Base-by-base conservation (phyloP, 2,113 vertebrate genomes). In the Corydoras sp. region DNA sequence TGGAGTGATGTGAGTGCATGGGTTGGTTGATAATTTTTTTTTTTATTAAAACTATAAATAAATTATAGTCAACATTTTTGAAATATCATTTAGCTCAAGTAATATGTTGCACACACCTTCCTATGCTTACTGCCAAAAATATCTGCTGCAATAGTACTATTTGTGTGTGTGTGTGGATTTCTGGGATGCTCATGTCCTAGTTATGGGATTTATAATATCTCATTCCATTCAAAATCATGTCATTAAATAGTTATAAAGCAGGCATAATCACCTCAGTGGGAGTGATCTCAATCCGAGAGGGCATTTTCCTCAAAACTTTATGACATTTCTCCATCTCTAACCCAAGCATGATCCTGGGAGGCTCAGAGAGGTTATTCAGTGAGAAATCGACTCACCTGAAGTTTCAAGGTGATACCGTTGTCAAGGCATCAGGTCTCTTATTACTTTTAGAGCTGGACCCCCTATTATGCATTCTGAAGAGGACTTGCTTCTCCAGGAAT, bases 381-480 rank as follows among this genome's bases (percentile, higher is more conserved):
- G 72, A 78, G 76, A 24, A 80, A 87, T 59, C 69, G 80, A 86
- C 79, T 74, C 72, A 24, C 67, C 75, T 75, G 72, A 79, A 87
- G 77, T 89, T 92, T 85, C 81, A 89, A 90, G 86, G 88, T 89
- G 91, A 88, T 81, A 62, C 79, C 81, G 84, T 83, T 84, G 75
- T 83, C 80, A 85, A 89, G 83, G 84, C 86, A 84, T 89, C 85
- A 87, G 85, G 83, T 80, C 86, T 86, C 81, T 85, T 91, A 85
- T 86, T 90, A 88, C 83, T 86, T 86, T 85, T 82, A 85, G 88
- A 86, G 85, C 81, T 84, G 85, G 77, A 79, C 81, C 85, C 76
- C 87, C 87, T 88, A 93, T 92, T 92, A 91, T 86, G 86, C 73
- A 85, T 92, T 86, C 86, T 88, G 82, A 73, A 81, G 89, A 81